These are phyloP conservation scores for Maniola hyperantus DNA, from an alignment of 2,888 invertebrate species.

Conservation along the genomic window DNA sequence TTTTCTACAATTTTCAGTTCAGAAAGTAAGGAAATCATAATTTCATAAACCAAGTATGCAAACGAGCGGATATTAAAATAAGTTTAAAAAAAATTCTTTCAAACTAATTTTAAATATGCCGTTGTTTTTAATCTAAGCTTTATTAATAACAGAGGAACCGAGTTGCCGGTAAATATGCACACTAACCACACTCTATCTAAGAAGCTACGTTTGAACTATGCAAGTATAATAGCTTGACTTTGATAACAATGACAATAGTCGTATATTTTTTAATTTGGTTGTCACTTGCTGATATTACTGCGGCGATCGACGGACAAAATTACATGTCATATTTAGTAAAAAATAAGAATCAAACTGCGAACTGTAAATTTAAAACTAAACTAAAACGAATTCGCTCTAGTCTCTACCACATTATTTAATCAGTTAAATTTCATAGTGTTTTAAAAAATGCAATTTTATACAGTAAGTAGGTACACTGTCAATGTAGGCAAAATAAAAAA, in stretches of 20 bases:
- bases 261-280: neutral
- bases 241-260: neutral
- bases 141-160: constrained; percentile 58
- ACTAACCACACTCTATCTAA: constrained; percentile 50
- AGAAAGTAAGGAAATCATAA: neutral
- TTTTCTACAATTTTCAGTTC: neutral
- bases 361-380: too few species aligned
- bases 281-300: too few species aligned
- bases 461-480: neutral
- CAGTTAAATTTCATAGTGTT: too few species aligned
- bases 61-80: constrained; percentile 50
- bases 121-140: constrained; percentile 57
- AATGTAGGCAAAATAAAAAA: neutral
- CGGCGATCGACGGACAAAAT: too few species aligned
- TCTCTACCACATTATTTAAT: too few species aligned
- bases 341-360: too few species aligned
- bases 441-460: too few species aligned
- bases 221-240: constrained; percentile 36
- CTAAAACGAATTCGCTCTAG: too few species aligned
- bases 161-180: constrained; percentile 53
- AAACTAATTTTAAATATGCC: constrained; percentile 43
- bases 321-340: too few species aligned
- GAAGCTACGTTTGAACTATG: constrained; percentile 45
- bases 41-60: neutral
- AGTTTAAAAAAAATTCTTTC: constrained; percentile 59